These are phyloP conservation scores for Lutjanus erythropterus DNA, from an alignment of 2,113 vertebrate genomes.

Conservation along the genomic window DNA sequence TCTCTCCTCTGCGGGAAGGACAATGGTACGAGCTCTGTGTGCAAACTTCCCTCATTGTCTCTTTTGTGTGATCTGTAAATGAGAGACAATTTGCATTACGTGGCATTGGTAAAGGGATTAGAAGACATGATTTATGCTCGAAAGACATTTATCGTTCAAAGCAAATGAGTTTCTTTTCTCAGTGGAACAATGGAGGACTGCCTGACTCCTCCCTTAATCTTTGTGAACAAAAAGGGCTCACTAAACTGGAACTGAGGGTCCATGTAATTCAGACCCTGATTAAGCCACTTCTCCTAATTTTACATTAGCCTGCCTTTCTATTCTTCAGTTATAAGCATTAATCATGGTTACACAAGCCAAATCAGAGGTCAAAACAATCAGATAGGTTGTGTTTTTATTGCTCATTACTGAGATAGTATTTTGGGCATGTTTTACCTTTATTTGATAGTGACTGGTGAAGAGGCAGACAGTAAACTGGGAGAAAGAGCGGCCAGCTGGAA, in stretches of 20 bases:
- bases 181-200: conserved; percentile 81
- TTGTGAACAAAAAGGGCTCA: conserved; percentile 80
- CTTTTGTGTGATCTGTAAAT: conserved; percentile 83
- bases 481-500: too few relatives aligned
- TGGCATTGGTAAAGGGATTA: conserved; percentile 86
- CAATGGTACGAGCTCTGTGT: conserved; percentile 31
- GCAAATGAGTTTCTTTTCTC: conserved; percentile 87
- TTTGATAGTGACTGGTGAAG: too few relatives aligned
- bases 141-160: conserved; percentile 86
- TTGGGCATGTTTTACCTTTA: too few relatives aligned
- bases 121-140: conserved; percentile 84
- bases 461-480: too few relatives aligned
- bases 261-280: conserved; percentile 83
- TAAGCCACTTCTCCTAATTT: conserved; percentile 81
- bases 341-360: conserved; percentile 71
- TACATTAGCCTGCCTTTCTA: conserved; percentile 76
- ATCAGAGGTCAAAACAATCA: conserved; percentile 64
- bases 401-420: conserved; percentile 37
- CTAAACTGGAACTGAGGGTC: conserved; percentile 81
- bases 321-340: conserved; percentile 71
- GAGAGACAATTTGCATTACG: conserved; percentile 84
- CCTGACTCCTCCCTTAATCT: conserved; percentile 85
- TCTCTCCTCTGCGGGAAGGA: conserved; percentile 50
- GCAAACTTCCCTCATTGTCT: conserved; percentile 72
- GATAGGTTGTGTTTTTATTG: conserved; percentile 39